Evolutionary conservation across 1,140 invertebrate genomes (phyloP), one percentile per base, ranked within the genome.

Genomic region (Hirudo medicinalis): DNA sequence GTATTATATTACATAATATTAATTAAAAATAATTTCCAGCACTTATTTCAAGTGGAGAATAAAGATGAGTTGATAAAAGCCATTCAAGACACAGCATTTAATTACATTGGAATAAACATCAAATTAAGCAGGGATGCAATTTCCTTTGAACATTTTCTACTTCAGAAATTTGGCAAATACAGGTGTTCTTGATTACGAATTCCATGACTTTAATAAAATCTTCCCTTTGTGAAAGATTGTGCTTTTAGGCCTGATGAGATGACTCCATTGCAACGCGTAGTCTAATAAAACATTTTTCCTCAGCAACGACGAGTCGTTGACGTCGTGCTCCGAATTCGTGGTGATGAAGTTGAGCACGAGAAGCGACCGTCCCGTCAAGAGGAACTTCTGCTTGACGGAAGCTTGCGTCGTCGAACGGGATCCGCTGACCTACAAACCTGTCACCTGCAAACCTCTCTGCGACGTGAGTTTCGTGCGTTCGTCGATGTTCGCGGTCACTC

Each of bases 381-480:
- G 94, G 73, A 91, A 91, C 2, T 84, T 99, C n/a, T 97, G 94
- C 79, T 84, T 99, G 0, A 94, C 92, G 0, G 95, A 98, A 81
- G 90, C 89, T 0, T 99, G 94, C 83, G 83, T 99, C 25, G 81
- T 99, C 43, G 96, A 99, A 85, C 85, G 96, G 77, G 96, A 99
- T 85, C 92, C 92, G 29, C 90, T 91, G 78, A 95, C 93, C 0
- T 99, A 99, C 81, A 90, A 88, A 76, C 89, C 94, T 73, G 89
- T 87, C 75, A 94, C 94, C 27, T 83, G 94, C 53, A 88, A 91
- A 76, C 93, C 94, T 0, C 82, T 98, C 13, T 87, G 87, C 71
- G 90, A 92, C 79, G 89, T 97, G 77, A 78, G 80, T 78, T 69
- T n/a, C 43, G 11, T 15, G 2, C 22, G 11, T n/a, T 3, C 13